Evolutionary conservation across 1,140 invertebrate species (phyloP), one percentile per base, ranked within the genome.

Genomic region (Macrocentrus cingulum): DNA sequence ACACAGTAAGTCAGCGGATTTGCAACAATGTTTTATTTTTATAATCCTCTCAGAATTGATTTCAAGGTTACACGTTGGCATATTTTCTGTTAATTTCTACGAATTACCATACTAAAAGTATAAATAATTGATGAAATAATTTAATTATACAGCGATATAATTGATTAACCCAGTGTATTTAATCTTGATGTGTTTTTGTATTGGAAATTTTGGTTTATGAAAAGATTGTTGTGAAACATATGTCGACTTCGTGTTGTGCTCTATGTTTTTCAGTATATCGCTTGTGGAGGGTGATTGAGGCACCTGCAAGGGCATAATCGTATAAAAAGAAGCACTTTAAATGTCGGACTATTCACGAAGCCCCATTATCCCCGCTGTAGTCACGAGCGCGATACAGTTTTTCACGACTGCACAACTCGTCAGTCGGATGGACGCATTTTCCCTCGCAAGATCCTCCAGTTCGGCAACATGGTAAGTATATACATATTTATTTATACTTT

Each of bases 261-360:
- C 15, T 44, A 19, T 15, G n/a, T 44, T 44, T 7, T 16, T 29
- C 25, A 29, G 25, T 48, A 9, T 48, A 7, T 11, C n/a, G 15
- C 5, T 48, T 16, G 19, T 25, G 25, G 23, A 48, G 13, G 15
- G 18, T 29, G 45, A 4, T 19, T 8, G 18, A 46, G n/a, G 46
- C 22, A 49, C 22, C 22, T 46, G 19, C 18, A 4, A 46, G 60
- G 25, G 53, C 64, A 67, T 80, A 80, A 80, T 79, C 75, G 71
- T 66, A 75, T 80, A 80, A 80, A 79, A 70, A 75, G 78, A 80
- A 80, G 77, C 78, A 77, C 75, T 62, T 67, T 60, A 77, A 79
- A 71, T 79, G 75, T 73, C 60, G 22, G 61, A 57, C 60, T 61
- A 67, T 62, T 69, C 60, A 63, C 59, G 72, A 79, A 80, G 77